Percentiles rank a stretch among this genome's conserved stretches.
Evolutionary conservation across 2,797 vertebrate species (phyloP).

Genomic region (Muraenolepis orangiensis): DNA sequence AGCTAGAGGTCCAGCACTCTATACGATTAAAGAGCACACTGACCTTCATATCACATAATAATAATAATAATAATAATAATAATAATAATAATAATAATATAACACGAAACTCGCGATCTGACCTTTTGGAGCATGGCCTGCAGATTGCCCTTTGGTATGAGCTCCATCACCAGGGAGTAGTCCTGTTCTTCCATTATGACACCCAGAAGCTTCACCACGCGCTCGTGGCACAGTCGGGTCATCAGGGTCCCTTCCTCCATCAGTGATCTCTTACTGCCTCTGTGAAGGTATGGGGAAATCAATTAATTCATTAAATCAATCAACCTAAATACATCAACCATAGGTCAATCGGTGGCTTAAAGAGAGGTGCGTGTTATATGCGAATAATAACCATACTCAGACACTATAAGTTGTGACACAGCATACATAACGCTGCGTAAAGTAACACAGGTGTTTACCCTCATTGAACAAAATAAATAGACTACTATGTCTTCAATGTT

Average conservation of each 20-base stretch:
- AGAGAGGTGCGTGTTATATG: too few species aligned
- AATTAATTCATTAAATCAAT: not conserved
- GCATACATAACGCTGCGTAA: too few species aligned
- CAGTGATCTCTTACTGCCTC: conserved; percentile 72
- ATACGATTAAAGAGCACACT: not conserved
- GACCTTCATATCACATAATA: not conserved
- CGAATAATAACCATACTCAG: too few species aligned
- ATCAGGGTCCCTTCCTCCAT: conserved; percentile 89
- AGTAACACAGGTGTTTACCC: not conserved
- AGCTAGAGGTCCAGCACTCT: not conserved
- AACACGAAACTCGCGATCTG: too few species aligned
- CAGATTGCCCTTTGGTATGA: conserved; percentile 86
- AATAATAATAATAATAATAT: not conserved
- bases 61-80: not conserved
- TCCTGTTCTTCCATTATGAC: conserved; percentile 86
- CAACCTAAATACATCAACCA: not conserved
- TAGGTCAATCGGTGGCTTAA: not conserved
- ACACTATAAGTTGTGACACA: too few species aligned
- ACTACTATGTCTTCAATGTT: not conserved
- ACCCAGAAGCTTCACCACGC: conserved; percentile 88
- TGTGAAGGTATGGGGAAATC: conserved; percentile 18
- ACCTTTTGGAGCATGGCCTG: conserved; percentile 81
- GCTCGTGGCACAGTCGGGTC: conserved; percentile 81
- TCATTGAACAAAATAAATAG: not conserved
- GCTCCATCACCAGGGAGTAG: conserved; percentile 93